These are phyloP conservation scores for Ictidomys tridecemlineatus DNA, from an alignment of 2,113 vertebrate genomes.

Conservation along the genomic window DNA sequence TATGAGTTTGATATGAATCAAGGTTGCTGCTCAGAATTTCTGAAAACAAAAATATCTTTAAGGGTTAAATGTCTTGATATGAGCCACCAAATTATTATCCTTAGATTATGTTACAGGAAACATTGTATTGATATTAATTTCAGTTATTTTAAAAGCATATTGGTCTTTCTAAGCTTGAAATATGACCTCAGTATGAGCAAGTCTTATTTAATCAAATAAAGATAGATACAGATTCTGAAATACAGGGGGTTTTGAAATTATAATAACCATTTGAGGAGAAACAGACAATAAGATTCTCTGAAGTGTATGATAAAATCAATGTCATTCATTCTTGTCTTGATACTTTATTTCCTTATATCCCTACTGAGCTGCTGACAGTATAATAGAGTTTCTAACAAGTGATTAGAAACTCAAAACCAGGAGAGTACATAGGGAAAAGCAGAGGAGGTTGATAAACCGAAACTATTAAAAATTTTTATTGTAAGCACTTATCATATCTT, in stretches of 20 bases:
- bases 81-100: neutral
- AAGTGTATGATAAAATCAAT: neutral
- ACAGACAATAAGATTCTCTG: neutral
- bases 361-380: neutral
- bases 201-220: neutral
- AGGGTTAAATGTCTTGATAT: neutral
- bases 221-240: neutral
- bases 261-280: slow-evolving; percentile 12
- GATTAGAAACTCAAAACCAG: neutral
- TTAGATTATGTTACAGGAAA: slow-evolving; percentile 21
- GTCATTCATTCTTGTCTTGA: neutral
- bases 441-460: neutral
- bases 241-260: neutral
- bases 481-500: neutral
- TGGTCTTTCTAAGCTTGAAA: neutral
- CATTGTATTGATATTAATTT: neutral
- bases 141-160: slow-evolving; percentile 7
- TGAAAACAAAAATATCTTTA: slow-evolving; percentile 31
- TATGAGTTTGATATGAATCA: neutral
- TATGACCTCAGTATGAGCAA: neutral
- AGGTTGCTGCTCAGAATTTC: neutral
- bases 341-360: neutral
- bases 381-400: neutral
- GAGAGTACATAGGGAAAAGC: neutral
- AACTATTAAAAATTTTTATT: neutral